A percentile compares a stretch with the other conserved stretches of the same genome.
Conservation (phyloP, 2,113 vertebrate species). For the Clarias magur region DNA sequence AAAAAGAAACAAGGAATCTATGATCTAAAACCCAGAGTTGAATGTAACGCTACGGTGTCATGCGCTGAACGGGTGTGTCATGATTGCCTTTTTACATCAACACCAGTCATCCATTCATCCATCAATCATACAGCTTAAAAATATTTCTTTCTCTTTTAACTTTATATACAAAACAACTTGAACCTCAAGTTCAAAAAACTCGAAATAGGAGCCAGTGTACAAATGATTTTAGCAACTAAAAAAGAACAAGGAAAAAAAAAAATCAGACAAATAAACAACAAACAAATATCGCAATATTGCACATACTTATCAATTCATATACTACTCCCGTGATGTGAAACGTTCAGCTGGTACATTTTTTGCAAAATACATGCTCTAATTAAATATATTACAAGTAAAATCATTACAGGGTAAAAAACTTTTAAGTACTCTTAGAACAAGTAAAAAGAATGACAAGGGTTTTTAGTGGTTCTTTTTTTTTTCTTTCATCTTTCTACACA, state of each 20-base stretch:
- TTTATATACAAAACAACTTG: conserved; percentile 53
- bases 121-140: conserved; percentile 31
- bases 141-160: conserved; percentile 48
- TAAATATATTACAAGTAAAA: not conserved
- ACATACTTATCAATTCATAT: conserved; percentile 43
- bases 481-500: not conserved
- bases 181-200: conserved; percentile 42
- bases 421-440: not conserved
- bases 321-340: conserved; percentile 5
- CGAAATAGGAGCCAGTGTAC: conserved; percentile 54
- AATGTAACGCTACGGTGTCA: not conserved
- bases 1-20: too few species aligned
- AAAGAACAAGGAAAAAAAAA: not conserved
- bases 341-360: not conserved
- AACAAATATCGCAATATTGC: conserved; percentile 51
- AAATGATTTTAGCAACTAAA: conserved; percentile 45
- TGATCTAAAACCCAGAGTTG: not conserved
- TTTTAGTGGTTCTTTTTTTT: conserved; percentile 11
- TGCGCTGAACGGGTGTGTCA: not conserved
- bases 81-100: not conserved
- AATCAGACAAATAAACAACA: not conserved
- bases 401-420: conserved; percentile 1
- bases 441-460: not conserved
- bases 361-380: conserved; percentile 11
- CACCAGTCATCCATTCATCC: not conserved